Evolutionary conservation across 2,113 vertebrate species (phyloP).

Genomic region (Catharus bicknelli): DNA sequence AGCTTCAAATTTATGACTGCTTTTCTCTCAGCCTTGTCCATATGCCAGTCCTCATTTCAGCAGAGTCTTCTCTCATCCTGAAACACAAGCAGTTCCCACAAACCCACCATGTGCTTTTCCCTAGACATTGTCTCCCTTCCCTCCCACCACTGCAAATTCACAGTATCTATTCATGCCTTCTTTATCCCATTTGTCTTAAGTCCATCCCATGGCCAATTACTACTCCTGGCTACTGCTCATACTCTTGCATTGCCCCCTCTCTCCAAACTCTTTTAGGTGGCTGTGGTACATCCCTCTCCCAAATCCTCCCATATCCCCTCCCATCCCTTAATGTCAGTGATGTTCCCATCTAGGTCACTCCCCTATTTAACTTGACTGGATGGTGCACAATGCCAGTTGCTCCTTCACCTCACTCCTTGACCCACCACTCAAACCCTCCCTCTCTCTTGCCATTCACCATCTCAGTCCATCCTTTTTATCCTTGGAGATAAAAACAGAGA

Average conservation of each 20-base stretch:
- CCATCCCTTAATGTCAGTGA: neutral
- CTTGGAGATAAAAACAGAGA: neutral
- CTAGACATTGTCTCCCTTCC: neutral
- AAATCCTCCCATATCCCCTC: neutral
- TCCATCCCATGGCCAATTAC: rapidly evolving
- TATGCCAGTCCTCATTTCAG: neutral
- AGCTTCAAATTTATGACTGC: neutral
- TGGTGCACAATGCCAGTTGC: neutral
- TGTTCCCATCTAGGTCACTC: neutral
- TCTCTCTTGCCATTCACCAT: neutral
- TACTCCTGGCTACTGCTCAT: neutral
- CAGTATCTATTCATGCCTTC: rapidly evolving
- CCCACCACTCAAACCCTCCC: neutral
- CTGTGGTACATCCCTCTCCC: neutral
- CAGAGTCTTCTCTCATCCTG: neutral
- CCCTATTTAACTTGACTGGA: neutral
- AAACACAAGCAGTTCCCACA: neutral
- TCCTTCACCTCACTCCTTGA: neutral
- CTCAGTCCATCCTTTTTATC: neutral
- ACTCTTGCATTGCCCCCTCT: neutral
- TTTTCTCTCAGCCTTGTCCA: neutral
- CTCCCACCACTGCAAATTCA: neutral
- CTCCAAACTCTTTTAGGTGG: neutral
- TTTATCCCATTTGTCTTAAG: neutral
- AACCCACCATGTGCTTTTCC: rapidly evolving